phyloP scores from a whole-genome alignment of 2,797 vertebrate genomes.

The Margarornis squamiger region DNA sequence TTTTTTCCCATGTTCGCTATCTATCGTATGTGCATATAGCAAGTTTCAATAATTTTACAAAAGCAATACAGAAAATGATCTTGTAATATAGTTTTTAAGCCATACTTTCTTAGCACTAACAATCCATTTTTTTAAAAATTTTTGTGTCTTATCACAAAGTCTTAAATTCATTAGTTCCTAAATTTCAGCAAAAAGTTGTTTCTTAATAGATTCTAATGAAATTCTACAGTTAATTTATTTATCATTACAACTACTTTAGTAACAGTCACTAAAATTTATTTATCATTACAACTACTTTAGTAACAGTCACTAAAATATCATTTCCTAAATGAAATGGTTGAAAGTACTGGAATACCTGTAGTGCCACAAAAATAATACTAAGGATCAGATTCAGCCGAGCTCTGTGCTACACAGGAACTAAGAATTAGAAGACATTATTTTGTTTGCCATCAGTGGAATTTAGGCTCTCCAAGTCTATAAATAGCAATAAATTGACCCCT shows the following conservation, averaged over 20 bases:
- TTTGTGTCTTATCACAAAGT: background rate
- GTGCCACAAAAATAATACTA: background rate
- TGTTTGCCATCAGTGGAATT: background rate
- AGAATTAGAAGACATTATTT: background rate
- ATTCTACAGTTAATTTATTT: background rate
- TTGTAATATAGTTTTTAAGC: background rate
- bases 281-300: background rate
- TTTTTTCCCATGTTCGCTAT: background rate
- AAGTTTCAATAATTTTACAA: background rate
- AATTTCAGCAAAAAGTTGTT: background rate
- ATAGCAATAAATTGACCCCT: background rate
- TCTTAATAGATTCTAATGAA: background rate
- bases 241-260: no score
- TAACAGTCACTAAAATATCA: background rate
- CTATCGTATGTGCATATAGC: background rate
- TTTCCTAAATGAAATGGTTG: background rate
- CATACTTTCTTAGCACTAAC: background rate
- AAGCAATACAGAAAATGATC: background rate
- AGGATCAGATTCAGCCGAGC: background rate
- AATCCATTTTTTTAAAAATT: background rate
- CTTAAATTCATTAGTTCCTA: background rate
- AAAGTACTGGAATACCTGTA: background rate
- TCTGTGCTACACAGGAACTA: background rate
- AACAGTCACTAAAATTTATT: no score
- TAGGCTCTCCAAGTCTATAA: background rate